phyloP scores from a whole-genome alignment of 2,888 invertebrate species.

The Dioctria linearis region DNA sequence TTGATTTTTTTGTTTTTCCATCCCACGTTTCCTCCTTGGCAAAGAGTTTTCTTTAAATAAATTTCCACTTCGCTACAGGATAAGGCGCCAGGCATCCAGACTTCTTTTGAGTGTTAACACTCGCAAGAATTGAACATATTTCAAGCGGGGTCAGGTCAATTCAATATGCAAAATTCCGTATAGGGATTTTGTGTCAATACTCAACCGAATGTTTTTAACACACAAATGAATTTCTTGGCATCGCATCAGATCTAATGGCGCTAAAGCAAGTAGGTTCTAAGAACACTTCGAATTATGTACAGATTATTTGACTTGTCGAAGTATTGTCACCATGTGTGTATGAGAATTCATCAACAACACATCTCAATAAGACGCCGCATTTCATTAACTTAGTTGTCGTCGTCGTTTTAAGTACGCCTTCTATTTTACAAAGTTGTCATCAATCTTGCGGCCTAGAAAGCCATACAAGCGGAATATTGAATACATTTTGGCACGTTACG shows the following conservation, averaged over 20 bases:
- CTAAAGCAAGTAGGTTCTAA: no score
- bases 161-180: conserved; percentile 40
- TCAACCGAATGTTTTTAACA: conserved; percentile 6
- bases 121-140: background rate
- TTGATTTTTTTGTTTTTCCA: no score
- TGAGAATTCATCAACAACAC: no score
- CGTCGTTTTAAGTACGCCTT: background rate
- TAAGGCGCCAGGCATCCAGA: conserved; percentile 36
- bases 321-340: no score
- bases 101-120: conserved; percentile 38
- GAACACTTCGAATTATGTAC: no score
- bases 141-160: background rate
- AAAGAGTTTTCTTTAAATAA: conserved; percentile 18
- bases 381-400: background rate
- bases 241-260: background rate
- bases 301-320: no score
- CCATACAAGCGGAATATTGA: conserved; percentile 29
- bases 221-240: conserved; percentile 18
- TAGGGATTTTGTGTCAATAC: conserved; percentile 32
- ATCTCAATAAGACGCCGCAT: no score
- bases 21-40: conserved; percentile 39
- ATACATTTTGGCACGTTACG: conserved; percentile 53
- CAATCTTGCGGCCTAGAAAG: conserved; percentile 17
- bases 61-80: conserved; percentile 30
- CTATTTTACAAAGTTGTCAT: background rate